Base-by-base conservation (phyloP, 2,888 invertebrate species). In the Phymatocera aterrima region DNA sequence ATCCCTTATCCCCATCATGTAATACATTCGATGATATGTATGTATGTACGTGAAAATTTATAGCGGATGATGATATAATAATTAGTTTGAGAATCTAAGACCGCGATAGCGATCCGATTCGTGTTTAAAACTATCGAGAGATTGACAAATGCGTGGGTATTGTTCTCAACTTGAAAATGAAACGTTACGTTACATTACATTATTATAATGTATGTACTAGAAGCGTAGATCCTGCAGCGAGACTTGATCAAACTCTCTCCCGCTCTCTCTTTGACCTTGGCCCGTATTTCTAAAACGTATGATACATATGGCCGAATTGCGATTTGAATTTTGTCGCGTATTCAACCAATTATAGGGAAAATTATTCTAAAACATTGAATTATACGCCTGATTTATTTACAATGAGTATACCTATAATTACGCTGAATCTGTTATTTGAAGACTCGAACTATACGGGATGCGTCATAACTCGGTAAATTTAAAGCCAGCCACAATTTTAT, bases 241-340 rank as follows among this genome's bases (percentile, higher is more conserved):
- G 28, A 57, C 28, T 57, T 28, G 57, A 57, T 57, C 28, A 54
- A 75, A 75, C 75, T 75, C 75, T 75, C 75, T 75, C 75, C 57
- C 54, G 54, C 57, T 75, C 75, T 75, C 75, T 57, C 75, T 57
- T 75, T 75, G 40, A 60, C 75, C 75, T 75, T 75, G 75, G 57
- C 57, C 57, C 75, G 40, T 28, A 37, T 72, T n/a, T 43, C 28
- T 68, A n/a, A 28, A 68, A 28, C 46, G 46, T 31, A 28, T 24
- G 5, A 31, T 24, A 61, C 37, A 24, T 72, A 70, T 70, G 43
- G 43, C 24, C 43, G 46, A 28, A 43, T 68, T 43, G 21, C 46
- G 5, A 12, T 18, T 18, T 60, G 2, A 2, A 10, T 61, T 34
- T 10, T 15, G 10, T 64, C 8, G 61, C 18, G 10, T 37, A 37